Evolutionary conservation across 1,140 invertebrate genomes (phyloP).

Genomic region (Hycleus cichorii): DNA sequence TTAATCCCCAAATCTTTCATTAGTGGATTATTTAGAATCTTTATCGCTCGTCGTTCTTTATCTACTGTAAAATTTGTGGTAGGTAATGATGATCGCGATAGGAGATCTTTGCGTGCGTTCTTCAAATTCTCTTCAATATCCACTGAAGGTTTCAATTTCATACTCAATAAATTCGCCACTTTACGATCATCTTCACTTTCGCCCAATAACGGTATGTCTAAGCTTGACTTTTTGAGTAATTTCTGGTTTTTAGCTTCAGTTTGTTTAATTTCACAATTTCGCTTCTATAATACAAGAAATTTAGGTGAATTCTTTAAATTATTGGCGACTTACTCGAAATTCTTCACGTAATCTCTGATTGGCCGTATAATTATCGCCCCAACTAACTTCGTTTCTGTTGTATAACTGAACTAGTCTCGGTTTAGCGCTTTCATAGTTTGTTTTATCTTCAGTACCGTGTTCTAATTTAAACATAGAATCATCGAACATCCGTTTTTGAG

Average conservation of each 20-base stretch:
- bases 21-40: conserved; percentile 20
- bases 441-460: conserved; percentile 77
- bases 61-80: conserved; percentile 47
- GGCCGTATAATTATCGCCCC: conserved; percentile 85
- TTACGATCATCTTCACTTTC: conserved; percentile 73
- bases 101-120: conserved; percentile 45
- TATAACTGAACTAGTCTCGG: conserved; percentile 67
- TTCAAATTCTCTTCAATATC: conserved; percentile 47
- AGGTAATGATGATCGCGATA: conserved; percentile 43
- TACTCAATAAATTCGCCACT: conserved; percentile 66
- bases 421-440: conserved; percentile 60
- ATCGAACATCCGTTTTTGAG: conserved; percentile 77
- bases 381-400: conserved; percentile 66
- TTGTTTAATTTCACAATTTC: conserved; percentile 67
- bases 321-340: conserved; percentile 64
- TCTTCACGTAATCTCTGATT: conserved; percentile 73
- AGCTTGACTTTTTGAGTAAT: conserved; percentile 68
- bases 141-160: conserved; percentile 51
- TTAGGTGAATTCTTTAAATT: background rate
- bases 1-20: conserved; percentile 24
- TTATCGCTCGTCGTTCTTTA: conserved; percentile 35
- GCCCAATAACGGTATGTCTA: conserved; percentile 69
- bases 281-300: conserved; percentile 48
- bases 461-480: conserved; percentile 97
- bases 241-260: conserved; percentile 59